Percentiles rank a stretch among this genome's conserved stretches.
Conservation (phyloP, 2,797 vertebrate species). For the Gobionotothen gibberifrons region DNA sequence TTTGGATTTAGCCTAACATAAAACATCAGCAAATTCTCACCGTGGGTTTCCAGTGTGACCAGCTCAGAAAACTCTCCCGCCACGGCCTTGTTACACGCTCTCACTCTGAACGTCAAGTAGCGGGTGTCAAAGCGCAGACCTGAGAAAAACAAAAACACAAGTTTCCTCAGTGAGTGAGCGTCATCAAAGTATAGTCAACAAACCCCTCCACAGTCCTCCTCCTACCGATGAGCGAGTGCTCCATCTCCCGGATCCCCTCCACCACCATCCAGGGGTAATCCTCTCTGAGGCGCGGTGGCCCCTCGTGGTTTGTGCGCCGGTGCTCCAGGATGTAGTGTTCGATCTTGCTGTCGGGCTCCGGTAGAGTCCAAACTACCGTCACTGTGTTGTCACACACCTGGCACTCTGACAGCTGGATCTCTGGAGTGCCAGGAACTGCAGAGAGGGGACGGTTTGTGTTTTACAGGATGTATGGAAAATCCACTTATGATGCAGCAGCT, state of each 20-base stretch:
- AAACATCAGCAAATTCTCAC: slow-evolving; percentile 71
- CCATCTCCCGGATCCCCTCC: slow-evolving; percentile 90
- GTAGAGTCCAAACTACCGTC: slow-evolving; percentile 88
- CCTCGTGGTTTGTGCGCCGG: slow-evolving; percentile 93
- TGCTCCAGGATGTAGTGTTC: slow-evolving; percentile 95
- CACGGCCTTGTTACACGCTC: slow-evolving; percentile 95
- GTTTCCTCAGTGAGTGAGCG: not conserved
- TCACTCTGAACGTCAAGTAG: slow-evolving; percentile 94
- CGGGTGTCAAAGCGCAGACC: slow-evolving; percentile 95
- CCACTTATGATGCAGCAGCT: not conserved
- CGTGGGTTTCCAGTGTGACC: slow-evolving; percentile 92
- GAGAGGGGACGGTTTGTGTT: slow-evolving; percentile 1
- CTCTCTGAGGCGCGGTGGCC: slow-evolving; percentile 91
- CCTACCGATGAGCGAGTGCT: slow-evolving; percentile 89
- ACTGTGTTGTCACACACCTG: slow-evolving; percentile 94
- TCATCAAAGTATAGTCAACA: not conserved
- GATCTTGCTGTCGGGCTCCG: slow-evolving; percentile 90
- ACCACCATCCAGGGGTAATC: slow-evolving; percentile 98
- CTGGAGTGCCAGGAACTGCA: slow-evolving; percentile 91
- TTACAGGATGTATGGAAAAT: not conserved
- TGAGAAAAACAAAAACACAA: slow-evolving; percentile 54
- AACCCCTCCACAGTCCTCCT: not conserved
- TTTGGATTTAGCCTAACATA: too few species aligned
- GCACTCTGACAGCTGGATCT: slow-evolving; percentile 90
- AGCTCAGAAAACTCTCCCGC: slow-evolving; percentile 94